Evolutionary conservation across 2,888 invertebrate species (phyloP), one percentile per base, ranked within the genome.

Genomic region (Trichogramma evanescens): DNA sequence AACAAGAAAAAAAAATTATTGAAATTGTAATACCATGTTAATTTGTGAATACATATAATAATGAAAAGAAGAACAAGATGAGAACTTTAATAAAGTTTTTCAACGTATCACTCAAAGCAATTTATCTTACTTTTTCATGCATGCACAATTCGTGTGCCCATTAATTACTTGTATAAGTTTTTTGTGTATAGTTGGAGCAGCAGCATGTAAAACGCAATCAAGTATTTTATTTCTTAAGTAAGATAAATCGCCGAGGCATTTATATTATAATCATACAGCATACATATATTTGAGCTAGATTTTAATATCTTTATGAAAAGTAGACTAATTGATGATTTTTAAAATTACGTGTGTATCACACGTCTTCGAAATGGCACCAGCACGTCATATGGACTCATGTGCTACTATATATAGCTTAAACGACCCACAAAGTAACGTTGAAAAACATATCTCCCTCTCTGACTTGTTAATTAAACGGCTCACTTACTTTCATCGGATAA

Each of bases 131-230:
- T 48, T 43, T 50, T 26, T 2, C 26, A 26, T 26, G 26, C 26
- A 52, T 50, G 38, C 53, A 53, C 42, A 41, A 41, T 54, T 5
- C 13, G 45, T n/a, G 42, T 54, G 26, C 26, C 26, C 53, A 57
- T 60, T 56, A 49, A 53, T 60, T 56, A 43, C 50, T 39, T 56
- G 13, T 39, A 48, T 26, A 49, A 40, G 26, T 26, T 52, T 48
- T 43, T 56, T 56, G n/a, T 56, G 41, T 56, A 42, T 60, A 43
- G 49, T 41, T 49, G 3, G 3, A 26, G 26, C 2, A 26, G 26
- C 26, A 26, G 26, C 26, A 26, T 26, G 26, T 6, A 8, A 40
- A 42, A n/a, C 10, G 38, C 39, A 55, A 54, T 43, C 9, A 43
- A 43, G 45, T 6, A 8, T 38, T 38, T 53, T 49, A n/a, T n/a